Conservation (phyloP, 2,113 vertebrate species). For the Phrynosoma platyrhinos region DNA sequence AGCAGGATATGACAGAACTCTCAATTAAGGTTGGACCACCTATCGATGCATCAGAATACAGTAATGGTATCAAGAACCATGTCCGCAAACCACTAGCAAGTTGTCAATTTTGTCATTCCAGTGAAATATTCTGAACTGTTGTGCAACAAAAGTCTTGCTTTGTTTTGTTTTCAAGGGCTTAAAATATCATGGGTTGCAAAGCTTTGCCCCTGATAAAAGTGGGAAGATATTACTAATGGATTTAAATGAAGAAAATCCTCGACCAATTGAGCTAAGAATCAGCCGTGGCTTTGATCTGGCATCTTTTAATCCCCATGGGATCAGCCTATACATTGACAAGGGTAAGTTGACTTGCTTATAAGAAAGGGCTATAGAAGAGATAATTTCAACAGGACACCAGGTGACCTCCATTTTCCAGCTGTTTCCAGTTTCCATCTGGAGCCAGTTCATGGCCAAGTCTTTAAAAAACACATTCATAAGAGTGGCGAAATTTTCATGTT, state of each 20-base stretch:
- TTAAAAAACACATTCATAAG: no score
- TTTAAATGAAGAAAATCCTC: conserved; percentile 78
- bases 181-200: conserved; percentile 77
- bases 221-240: conserved; percentile 88
- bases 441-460: no score
- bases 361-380: accelerated
- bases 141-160: not conserved
- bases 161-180: conserved; percentile 77
- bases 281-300: conserved; percentile 86
- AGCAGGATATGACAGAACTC: not conserved
- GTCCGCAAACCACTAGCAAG: accelerated
- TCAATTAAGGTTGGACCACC: not conserved
- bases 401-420: not conserved
- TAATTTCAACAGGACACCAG: not conserved
- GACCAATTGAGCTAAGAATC: conserved; percentile 82
- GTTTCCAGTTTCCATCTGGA: not conserved
- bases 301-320: conserved; percentile 92
- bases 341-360: conserved; percentile 74
- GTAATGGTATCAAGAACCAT: not conserved
- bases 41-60: not conserved
- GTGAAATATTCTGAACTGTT: not conserved
- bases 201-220: conserved; percentile 72
- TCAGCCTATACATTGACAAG: conserved; percentile 83
- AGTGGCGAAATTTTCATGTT: no score
- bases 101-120: not conserved